Conservation (phyloP, 2,113 vertebrate species). For the Aptenodytes forsteri region DNA sequence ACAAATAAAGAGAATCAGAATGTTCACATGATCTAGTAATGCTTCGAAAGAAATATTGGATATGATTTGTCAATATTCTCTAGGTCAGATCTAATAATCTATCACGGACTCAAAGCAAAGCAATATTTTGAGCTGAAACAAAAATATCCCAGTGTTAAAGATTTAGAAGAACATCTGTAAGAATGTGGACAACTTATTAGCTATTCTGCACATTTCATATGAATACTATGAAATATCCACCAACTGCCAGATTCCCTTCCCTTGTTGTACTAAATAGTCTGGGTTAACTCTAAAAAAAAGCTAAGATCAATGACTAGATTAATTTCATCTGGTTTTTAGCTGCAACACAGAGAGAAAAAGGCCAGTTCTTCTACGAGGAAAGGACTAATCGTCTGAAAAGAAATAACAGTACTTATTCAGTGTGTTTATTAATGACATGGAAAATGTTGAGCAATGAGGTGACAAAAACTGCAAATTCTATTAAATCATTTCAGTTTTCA, state of each 20-base stretch:
- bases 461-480: not conserved
- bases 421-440: not conserved
- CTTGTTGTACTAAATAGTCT: not conserved
- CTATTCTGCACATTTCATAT: not conserved
- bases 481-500: not conserved
- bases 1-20: not conserved
- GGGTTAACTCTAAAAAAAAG: not conserved
- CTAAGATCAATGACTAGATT: not conserved
- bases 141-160: not conserved
- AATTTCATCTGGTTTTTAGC: not conserved
- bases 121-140: not conserved
- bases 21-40: not conserved
- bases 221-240: not conserved
- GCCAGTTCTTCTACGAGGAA: not conserved
- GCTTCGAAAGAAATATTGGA: not conserved
- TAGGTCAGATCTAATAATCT: not conserved
- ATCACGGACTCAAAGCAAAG: not conserved
- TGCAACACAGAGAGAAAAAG: not conserved
- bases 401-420: not conserved
- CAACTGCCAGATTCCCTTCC: not conserved
- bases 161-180: not conserved
- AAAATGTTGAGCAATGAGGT: slow-evolving; percentile 23
- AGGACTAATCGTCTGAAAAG: not conserved
- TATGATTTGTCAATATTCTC: not conserved
- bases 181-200: not conserved